Base-by-base conservation (phyloP, 2,113 vertebrate species). In the Petaurus breviceps region DNA sequence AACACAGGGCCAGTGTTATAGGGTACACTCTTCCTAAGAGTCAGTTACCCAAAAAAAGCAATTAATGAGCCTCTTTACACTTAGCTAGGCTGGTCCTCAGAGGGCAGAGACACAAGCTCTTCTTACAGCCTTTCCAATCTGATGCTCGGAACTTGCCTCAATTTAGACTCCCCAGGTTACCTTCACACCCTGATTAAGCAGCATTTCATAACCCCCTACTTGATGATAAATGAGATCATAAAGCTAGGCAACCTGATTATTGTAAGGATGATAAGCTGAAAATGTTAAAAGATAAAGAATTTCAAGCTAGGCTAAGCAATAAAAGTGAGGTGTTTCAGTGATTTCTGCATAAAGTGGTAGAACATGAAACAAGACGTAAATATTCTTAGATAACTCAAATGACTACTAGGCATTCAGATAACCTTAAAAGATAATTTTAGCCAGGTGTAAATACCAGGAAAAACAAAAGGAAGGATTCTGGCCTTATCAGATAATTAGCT, bases 291-390 rank as follows among this genome's bases (percentile, higher is more conserved):
- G 54, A 61, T 12, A 37, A 68, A 68, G 57, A 77, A 9, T 51
- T 97, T 95, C 54, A 90, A 92, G 31, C 23, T 84, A 91, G 89
- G 22, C 43, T 16, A 90, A 90, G 90, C 91, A 84, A 54, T 92
- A 89, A 50, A 93, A 50, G 31, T 19, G 37, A 24, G 46, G 22
- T 51, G 94, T n/a, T 61, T 96, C 47, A 93, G 57, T 9, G 92
- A 31, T 84, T 19, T 43, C 28, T 49, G 51, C 92, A 93, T 31
- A 90, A 68, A 68, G 37, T 68, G 57, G 28, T 37, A 94, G 28
- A 84, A 90, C 91, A 91, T 92, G 68, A 50, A 50, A 95, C n/a
- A 92, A 43, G 26, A 89, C 94, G 1, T 92, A 54, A 89, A 93
- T 12, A 91, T 94, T 94, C 94, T 91, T 47, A 93, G 51, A 89